Base-by-base conservation (phyloP, 2,113 vertebrate genomes). In the Phaethon lepturus region DNA sequence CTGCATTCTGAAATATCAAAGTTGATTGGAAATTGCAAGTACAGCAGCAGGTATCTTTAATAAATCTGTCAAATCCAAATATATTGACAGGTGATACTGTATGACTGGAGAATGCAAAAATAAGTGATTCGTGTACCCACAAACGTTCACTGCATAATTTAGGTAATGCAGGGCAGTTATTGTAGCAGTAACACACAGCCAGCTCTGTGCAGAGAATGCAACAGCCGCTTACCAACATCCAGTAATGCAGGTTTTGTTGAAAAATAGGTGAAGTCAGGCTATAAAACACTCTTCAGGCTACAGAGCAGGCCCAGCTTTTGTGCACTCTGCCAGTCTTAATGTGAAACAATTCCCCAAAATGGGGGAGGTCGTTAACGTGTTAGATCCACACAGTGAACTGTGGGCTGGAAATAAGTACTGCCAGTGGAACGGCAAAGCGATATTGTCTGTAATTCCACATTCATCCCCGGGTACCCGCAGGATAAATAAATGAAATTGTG, bases 201-300 rank as follows among this genome's bases (percentile, higher is more conserved):
- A 20, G 52, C 52, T 66, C 17, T 2, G 58, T 1, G 14, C 0
- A 1, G 47, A 22, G 42, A 35, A 7, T 0, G 24, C 59, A 29
- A 2, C 62, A 40, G 33, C 64, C 35, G 0, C 67, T 55, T 11
- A 14, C 18, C 29, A 31, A 3, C 31, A 4, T 1, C 20, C 44
- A 40, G 10, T 6, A 31, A 31, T 1, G 15, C 35, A 10, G n/a
- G 8, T 19, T 67, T 29, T 55, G 55, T 14, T 49, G 58, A 49
- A 40, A 58, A 94, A 44, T 2, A 15, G 42, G 26, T 1, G 0
- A 52, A 85, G n/a, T 40, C 17, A 18, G 22, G 60, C 35, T 56
- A 10, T 20, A 26, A 66, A 31, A 6, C 13, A 1, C 45, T 23
- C 10, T 29, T 17, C 25, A 40, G 45, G 38, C 31, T 28, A 5